Conservation (phyloP, 2,888 invertebrate genomes). For the Terebella lapidaria region DNA sequence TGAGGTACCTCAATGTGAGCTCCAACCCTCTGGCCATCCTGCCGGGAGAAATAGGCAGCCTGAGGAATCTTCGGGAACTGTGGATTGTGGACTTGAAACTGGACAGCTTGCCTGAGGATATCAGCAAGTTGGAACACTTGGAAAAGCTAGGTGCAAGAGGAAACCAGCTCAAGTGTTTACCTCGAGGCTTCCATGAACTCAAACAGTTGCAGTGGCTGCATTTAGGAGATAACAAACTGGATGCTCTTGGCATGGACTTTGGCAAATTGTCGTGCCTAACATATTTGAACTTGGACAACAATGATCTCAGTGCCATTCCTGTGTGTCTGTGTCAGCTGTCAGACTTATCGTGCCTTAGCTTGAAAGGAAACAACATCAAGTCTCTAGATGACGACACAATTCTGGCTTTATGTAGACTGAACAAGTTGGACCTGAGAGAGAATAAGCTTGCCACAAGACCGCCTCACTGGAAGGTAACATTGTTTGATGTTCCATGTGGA, state of each 20-base stretch:
- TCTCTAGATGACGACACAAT: conserved; percentile 40
- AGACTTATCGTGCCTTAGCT: conserved; percentile 30
- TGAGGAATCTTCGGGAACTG: conserved; percentile 34
- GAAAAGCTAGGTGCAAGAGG: conserved; percentile 35
- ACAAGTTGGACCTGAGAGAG: conserved; percentile 46
- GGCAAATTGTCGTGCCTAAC: conserved; percentile 30
- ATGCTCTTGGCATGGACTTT: conserved; percentile 32
- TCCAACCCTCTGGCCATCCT: conserved; percentile 39
- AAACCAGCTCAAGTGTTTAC: conserved; percentile 36
- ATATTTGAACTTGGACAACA: conserved; percentile 40
- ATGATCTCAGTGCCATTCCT: conserved; percentile 36
- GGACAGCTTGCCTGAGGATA: conserved; percentile 33
- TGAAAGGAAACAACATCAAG: conserved; percentile 34
- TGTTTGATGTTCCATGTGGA: too few species aligned
- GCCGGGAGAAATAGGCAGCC: conserved; percentile 37
- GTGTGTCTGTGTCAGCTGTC: conserved; percentile 32
- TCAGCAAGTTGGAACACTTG: conserved; percentile 34
- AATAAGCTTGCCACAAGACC: conserved; percentile 37
- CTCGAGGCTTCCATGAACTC: conserved; percentile 33
- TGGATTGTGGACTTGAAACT: conserved; percentile 44
- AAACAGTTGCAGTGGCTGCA: conserved; percentile 40
- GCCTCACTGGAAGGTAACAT: conserved; percentile 15
- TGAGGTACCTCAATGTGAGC: conserved; percentile 30
- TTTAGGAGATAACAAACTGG: conserved; percentile 40
- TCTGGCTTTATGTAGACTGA: conserved; percentile 35